Base-by-base conservation (phyloP, 2,888 invertebrate genomes). In the Drosophila subquinaria region DNA sequence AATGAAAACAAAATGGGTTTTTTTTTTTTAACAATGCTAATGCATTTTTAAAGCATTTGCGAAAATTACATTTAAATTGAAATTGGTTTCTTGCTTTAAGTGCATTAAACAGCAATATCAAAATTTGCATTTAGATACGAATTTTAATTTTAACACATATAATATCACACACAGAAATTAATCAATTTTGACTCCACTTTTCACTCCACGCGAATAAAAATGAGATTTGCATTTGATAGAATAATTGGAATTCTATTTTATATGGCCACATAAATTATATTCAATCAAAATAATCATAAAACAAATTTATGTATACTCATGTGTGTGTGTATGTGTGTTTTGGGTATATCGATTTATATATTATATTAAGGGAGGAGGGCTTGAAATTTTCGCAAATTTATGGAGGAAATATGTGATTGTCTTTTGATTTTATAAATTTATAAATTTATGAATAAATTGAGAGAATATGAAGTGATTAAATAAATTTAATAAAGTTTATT, bases 311-410 rank as follows among this genome's bases (percentile, higher is more conserved):
- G 42, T 17, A 5, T 51, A 35, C n/a, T 0, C 15, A 9, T 17
- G 9, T 38, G n/a, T 38, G 13, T 17, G 20, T 11, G 17, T 45
- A 15, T 51, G 38, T 47, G 48, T 47, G 23, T 23, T 6, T 10
- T 20, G 51, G 23, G 60, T 30, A 35, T 59, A 55, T 62, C n/a
- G 69, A 81, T 84, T 84, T 84, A 69, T 82, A 81, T 84, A 79
- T 66, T 40, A 8, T 38, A 17, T 57, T 13, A 36, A 38, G 47
- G 27, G 11, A 48, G 15, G 11, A 48, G 15, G 17, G 17, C 53
- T 56, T 42, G 70, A 65, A 76, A 56, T 65, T 42, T 47, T 70
- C 67, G 50, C 65, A 78, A 77, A 70, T 82, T 64, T 48, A 55
- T 35, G 56, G 20, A 42, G 35, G 36, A 17, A 52, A 60, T 23